Percentiles rank a stretch among this genome's conserved stretches.
These are phyloP conservation scores for Monomorium pharaonis DNA, from an alignment of 1,140 invertebrate species.

Conservation along the genomic window DNA sequence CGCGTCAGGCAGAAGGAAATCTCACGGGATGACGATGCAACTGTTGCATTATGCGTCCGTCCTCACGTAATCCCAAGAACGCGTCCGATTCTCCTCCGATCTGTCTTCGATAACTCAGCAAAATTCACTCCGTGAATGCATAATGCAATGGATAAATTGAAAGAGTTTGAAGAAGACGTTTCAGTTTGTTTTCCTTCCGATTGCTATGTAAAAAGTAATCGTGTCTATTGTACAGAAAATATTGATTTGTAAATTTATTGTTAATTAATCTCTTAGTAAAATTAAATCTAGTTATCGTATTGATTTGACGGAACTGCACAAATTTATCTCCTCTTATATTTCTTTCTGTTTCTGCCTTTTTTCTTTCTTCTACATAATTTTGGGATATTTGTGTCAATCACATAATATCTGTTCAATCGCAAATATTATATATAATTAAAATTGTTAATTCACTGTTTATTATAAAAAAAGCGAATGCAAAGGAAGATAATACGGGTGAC, in stretches of 20 bases:
- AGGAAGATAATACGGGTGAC: background rate
- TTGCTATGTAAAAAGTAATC: background rate
- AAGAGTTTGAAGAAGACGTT: background rate
- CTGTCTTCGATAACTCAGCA: background rate
- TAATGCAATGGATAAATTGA: constrained; percentile 6
- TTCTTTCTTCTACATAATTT: background rate
- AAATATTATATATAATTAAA: background rate
- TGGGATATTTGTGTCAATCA: background rate
- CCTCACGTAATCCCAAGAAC: background rate
- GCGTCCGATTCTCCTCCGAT: background rate
- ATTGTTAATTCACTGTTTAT: background rate
- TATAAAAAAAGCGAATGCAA: background rate
- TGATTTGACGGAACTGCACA: too few relatives aligned
- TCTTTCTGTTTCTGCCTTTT: too few relatives aligned
- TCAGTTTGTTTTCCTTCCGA: background rate
- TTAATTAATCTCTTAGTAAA: background rate
- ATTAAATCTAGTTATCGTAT: too few relatives aligned
- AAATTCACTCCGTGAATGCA: background rate
- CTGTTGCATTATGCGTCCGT: constrained; percentile 11
- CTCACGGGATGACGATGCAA: constrained; percentile 31
- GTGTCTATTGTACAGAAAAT: background rate
- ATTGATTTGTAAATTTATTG: background rate
- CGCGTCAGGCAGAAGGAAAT: constrained; percentile 6
- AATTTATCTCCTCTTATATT: too few relatives aligned
- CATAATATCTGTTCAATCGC: background rate